Evolutionary conservation across 2,113 vertebrate genomes (phyloP).

Genomic region (Hippopotamus amphibius): DNA sequence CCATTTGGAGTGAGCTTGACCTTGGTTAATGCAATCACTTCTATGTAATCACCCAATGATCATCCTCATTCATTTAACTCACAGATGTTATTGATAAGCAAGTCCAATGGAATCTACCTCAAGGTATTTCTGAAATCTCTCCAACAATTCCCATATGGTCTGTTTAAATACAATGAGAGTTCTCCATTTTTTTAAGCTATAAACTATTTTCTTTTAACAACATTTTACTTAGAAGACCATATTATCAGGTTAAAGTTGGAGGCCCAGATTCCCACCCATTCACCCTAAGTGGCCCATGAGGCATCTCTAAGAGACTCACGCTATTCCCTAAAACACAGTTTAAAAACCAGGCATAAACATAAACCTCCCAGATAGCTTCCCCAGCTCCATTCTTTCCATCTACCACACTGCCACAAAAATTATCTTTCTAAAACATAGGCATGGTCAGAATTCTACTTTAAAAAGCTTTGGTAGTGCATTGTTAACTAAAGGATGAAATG

Average conservation of each 20-base stretch:
- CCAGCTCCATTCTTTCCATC: background rate
- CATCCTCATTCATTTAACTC: background rate
- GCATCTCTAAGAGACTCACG: background rate
- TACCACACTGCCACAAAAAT: background rate
- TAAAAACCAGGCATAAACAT: background rate
- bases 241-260: background rate
- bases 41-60: background rate
- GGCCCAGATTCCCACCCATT: background rate
- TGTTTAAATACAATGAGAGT: background rate
- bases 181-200: background rate
- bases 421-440: background rate
- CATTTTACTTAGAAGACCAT: background rate
- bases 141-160: background rate
- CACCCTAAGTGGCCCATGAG: background rate
- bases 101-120: background rate
- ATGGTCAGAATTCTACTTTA: background rate
- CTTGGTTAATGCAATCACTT: background rate
- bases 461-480: background rate
- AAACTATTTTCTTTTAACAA: background rate
- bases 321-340: background rate
- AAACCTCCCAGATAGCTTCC: background rate
- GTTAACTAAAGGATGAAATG: background rate
- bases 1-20: no score
- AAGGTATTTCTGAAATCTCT: slow-evolving; percentile 27
- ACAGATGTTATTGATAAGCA: background rate